These are phyloP conservation scores for Ophiothrix spiculata DNA, from an alignment of 35 echinoderm and acorn worm species.

Conservation along the genomic window DNA sequence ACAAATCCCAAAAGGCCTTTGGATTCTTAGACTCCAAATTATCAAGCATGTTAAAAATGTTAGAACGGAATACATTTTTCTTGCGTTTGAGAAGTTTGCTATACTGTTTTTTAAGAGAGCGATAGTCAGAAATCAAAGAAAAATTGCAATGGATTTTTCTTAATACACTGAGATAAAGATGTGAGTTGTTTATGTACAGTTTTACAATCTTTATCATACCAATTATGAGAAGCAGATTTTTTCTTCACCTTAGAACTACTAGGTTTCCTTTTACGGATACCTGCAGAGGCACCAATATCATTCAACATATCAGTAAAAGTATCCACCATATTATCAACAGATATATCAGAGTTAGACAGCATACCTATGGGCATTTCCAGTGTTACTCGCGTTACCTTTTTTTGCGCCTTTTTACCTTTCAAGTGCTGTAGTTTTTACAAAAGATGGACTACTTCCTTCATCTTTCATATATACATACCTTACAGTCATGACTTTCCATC, in stretches of 20 bases:
- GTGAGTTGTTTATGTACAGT: not conserved
- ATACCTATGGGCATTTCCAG: too few relatives aligned
- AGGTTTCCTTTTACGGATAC: not conserved
- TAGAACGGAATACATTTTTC: not conserved
- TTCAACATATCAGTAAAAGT: not conserved
- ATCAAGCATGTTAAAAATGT: not conserved
- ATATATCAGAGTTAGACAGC: not conserved
- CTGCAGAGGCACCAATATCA: not conserved
- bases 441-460: too few relatives aligned
- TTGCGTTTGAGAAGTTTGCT: not conserved
- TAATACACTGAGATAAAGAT: not conserved
- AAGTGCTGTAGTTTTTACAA: too few relatives aligned
- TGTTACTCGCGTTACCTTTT: too few relatives aligned
- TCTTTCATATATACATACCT: too few relatives aligned
- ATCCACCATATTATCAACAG: not conserved
- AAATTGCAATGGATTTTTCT: not conserved
- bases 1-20: not conserved
- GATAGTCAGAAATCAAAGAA: not conserved
- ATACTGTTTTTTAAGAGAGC: not conserved
- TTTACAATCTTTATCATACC: slow-evolving; percentile 8
- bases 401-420: too few relatives aligned
- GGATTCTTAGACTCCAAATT: not conserved
- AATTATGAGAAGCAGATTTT: not conserved
- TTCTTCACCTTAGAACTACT: not conserved
- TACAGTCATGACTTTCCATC: too few relatives aligned